Percentiles rank a stretch among this genome's conserved stretches.
These are phyloP conservation scores for Orycteropus afer DNA, from an alignment of 2,113 vertebrate species.

Conservation along the genomic window DNA sequence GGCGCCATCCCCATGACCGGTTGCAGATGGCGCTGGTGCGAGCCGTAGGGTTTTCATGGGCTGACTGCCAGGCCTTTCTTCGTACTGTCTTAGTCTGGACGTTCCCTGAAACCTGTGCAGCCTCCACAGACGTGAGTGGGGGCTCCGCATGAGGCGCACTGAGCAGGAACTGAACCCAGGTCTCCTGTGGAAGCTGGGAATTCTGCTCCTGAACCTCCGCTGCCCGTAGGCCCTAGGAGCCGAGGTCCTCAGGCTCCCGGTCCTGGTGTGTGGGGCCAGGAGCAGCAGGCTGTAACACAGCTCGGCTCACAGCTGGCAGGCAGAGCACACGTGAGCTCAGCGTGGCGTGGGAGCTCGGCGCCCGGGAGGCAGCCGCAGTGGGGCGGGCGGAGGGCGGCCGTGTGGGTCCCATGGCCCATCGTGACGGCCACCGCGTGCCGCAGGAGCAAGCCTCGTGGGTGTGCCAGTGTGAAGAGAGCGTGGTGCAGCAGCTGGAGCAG, in stretches of 20 bases:
- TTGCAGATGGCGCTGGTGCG: neutral
- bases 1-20: neutral
- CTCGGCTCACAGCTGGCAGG: too few species aligned
- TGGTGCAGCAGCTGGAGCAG: conserved; percentile 97
- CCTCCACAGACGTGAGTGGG: neutral
- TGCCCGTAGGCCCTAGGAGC: too few species aligned
- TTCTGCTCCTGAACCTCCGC: neutral
- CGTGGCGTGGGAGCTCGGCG: fast-evolving
- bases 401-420: neutral
- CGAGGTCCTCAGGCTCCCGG: fast-evolving
- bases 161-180: neutral
- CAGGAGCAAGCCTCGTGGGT: conserved; percentile 99
- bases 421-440: neutral
- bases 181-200: neutral
- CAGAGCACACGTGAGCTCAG: fast-evolving
- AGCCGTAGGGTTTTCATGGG: neutral
- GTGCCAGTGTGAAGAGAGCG: conserved; percentile 97
- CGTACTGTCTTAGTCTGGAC: neutral
- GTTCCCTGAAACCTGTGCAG: neutral
- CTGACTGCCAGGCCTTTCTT: neutral
- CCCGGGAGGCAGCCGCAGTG: too few species aligned
- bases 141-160: neutral
- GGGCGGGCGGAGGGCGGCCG: too few species aligned
- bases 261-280: fast-evolving
- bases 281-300: fast-evolving